phyloP scores from a whole-genome alignment of 2,888 invertebrate species.

The Himalopsyche tibetana region DNA sequence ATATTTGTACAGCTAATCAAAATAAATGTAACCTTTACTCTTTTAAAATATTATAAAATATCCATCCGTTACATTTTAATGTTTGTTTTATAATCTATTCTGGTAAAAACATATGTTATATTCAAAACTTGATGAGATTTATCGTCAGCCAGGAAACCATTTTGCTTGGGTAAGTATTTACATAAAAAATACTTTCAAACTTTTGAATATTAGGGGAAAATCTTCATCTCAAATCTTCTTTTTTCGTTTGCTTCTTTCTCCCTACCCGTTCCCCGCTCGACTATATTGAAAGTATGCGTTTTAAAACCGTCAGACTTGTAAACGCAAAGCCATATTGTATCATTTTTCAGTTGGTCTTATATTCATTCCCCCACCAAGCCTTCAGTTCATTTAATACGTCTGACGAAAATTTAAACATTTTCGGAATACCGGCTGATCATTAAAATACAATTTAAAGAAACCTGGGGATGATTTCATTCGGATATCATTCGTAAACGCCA shows the following conservation, averaged over 20 bases:
- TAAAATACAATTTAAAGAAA: neutral
- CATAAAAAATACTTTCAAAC: conserved; percentile 43
- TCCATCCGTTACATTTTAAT: conserved; percentile 15
- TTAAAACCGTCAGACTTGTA: neutral
- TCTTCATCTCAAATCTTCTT: conserved; percentile 19
- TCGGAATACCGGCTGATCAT: too few relatives aligned
- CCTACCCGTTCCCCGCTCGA: neutral
- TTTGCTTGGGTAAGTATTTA: conserved; percentile 43
- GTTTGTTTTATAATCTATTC: conserved; percentile 42
- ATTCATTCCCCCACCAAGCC: neutral
- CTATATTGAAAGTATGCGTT: conserved; percentile 18
- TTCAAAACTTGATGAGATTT: conserved; percentile 43
- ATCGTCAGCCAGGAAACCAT: conserved; percentile 41
- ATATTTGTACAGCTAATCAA: conserved; percentile 9
- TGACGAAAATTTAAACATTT: neutral
- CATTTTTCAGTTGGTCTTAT: conserved; percentile 25
- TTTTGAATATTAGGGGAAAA: conserved; percentile 42
- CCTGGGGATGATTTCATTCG: neutral
- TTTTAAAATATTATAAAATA: conserved; percentile 37
- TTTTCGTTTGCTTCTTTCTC: neutral
- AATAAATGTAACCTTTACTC: conserved; percentile 41
- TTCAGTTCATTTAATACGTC: neutral
- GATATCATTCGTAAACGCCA: neutral
- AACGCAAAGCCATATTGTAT: conserved; percentile 16
- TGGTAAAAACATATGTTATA: conserved; percentile 40